These are phyloP conservation scores for Calliopum simillimum DNA, from an alignment of 2,888 invertebrate species.

Conservation along the genomic window DNA sequence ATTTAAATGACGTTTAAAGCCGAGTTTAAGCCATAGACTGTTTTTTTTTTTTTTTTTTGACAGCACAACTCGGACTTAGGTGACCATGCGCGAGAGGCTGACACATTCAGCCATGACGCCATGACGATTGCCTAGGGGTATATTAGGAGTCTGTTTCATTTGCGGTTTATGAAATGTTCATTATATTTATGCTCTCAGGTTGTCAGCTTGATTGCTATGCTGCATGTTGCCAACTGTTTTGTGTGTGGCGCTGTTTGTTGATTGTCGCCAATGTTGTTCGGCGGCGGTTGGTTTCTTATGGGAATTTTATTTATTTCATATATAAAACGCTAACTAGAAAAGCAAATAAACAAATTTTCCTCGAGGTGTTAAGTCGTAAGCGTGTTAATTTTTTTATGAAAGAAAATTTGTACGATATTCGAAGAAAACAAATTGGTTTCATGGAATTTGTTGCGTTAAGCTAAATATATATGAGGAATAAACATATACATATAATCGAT, in stretches of 20 bases:
- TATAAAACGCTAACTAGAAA: neutral
- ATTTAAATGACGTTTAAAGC: constrained; percentile 24
- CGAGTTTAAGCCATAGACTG: neutral
- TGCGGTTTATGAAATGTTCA: constrained; percentile 17
- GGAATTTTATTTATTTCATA: neutral
- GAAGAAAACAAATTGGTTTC: no score
- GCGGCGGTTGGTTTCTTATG: neutral
- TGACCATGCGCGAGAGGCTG: neutral
- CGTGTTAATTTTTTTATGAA: constrained; percentile 17
- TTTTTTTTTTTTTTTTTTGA: no score
- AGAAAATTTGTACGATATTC: neutral
- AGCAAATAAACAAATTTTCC: constrained; percentile 7
- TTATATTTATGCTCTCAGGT: constrained; percentile 12
- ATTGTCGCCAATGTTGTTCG: neutral
- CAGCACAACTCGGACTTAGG: no score
- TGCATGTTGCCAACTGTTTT: constrained; percentile 3
- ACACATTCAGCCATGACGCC: no score
- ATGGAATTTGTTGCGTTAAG: no score
- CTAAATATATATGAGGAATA: no score
- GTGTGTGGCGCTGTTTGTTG: constrained; percentile 11
- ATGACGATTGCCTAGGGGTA: neutral
- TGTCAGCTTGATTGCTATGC: constrained; percentile 14
- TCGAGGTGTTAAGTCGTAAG: neutral
- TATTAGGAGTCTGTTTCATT: neutral
- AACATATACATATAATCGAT: no score